Evolutionary conservation across 2,113 vertebrate genomes (phyloP), one percentile per base, ranked within the genome.

Genomic region (Ceuthmochares aereus): DNA sequence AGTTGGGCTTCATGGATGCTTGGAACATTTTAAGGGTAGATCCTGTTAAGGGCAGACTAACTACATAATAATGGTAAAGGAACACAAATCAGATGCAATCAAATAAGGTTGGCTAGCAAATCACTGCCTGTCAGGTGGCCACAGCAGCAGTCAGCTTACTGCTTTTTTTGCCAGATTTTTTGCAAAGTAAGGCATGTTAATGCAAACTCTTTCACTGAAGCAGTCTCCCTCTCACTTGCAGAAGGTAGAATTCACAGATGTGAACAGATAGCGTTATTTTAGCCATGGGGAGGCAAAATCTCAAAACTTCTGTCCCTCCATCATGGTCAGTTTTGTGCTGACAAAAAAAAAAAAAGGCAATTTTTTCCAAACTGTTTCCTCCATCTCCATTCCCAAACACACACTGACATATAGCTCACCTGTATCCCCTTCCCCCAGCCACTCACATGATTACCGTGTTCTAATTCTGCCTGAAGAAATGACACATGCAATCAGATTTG

Each of bases 21-120:
- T 59, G 36, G 30, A 90, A 92, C 51, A 51, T 70, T 84, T 81
- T 77, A 62, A 83, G 63, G 72, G 42, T 7, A 84, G 88, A 86
- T 67, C 29, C 47, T 92, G 63, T 72, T 66, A 86, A 70, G 29
- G 32, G 59, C 27, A 86, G 42, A 77, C n/a, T 62, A 83, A 55
- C 36, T 49, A 23, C 4, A 10, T 12, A 76, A 17, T 34, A 69
- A 73, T 20, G 13, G 9, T 69, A 83, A 66, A 75, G 40, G 17
- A 79, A 60, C 23, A 43, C 19, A 82, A 79, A 73, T 85, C 66
- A 77, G 30, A 88, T 47, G 2, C 42, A 76, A 36, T 30, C 17
- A 80, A 25, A 51, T 73, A 80, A 66, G 80, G 4, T 22, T 85
- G 59, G 12, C 69, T 90, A 66, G 69, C 60, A 83, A 66, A 88